Evolutionary conservation across 2,888 invertebrate species (phyloP).

Genomic region (Hipparchia semele): DNA sequence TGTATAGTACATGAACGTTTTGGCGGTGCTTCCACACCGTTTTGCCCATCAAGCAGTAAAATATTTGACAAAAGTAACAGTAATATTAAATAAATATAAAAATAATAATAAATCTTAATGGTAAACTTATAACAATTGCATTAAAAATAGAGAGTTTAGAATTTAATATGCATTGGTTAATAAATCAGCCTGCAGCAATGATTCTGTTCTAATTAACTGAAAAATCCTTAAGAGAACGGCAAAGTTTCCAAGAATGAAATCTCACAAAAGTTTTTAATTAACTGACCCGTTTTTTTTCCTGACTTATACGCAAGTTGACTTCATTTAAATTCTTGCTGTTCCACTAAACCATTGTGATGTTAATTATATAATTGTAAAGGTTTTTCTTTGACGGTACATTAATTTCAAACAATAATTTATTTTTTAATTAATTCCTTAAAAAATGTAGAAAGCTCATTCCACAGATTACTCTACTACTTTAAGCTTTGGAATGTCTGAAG

Average conservation of each 20-base stretch:
- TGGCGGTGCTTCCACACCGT: background rate
- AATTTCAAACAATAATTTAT: background rate
- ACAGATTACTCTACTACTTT: background rate
- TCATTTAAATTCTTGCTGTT: constrained; percentile 24
- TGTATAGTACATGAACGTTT: background rate
- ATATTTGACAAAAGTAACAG: background rate
- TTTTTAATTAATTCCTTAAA: background rate
- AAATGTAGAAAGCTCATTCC: background rate
- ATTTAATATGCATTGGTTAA: background rate
- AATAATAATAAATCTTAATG: background rate
- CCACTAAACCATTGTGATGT: constrained; percentile 17
- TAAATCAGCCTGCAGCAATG: constrained; percentile 11
- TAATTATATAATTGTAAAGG: constrained; percentile 10
- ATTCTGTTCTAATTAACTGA: constrained; percentile 21
- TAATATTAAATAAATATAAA: background rate
- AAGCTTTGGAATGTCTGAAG: background rate
- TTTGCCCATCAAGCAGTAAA: background rate
- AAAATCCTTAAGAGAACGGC: constrained; percentile 12
- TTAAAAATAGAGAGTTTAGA: background rate
- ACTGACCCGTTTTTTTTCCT: constrained; percentile 13
- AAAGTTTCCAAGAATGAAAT: constrained; percentile 21
- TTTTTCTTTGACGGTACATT: background rate
- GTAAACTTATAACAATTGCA: background rate
- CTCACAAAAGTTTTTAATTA: constrained; percentile 27
- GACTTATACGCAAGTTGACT: constrained; percentile 20